phyloP scores from a whole-genome alignment of 2,888 invertebrate species.

The Mimas tiliae region DNA sequence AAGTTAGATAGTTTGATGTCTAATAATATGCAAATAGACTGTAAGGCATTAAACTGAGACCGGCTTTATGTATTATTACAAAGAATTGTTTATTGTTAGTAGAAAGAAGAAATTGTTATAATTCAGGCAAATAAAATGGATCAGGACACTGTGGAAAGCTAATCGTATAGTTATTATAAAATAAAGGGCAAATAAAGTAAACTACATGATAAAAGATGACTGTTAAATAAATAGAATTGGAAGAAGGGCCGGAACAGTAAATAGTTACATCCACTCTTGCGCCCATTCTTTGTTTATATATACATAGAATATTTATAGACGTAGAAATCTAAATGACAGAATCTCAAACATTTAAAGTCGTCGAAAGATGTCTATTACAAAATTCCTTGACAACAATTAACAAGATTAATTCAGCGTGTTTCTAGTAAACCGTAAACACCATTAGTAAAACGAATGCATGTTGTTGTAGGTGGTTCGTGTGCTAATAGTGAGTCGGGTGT shows the following conservation, averaged over 20 bases:
- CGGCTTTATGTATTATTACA: no score
- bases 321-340: background rate
- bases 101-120: no score
- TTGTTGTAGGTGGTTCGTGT: constrained; percentile 17
- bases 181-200: background rate
- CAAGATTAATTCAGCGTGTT: constrained; percentile 9
- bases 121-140: no score
- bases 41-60: background rate
- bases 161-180: background rate
- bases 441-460: background rate
- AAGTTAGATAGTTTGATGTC: background rate
- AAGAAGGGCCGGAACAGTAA: background rate
- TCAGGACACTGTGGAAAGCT: no score
- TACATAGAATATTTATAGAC: no score
- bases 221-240: background rate
- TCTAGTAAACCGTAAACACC: constrained; percentile 10
- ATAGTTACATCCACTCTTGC: no score
- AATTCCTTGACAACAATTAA: constrained; percentile 10
- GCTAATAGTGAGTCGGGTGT: background rate
- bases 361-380: background rate
- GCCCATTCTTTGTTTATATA: no score
- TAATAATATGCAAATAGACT: constrained; percentile 18
- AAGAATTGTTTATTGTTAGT: no score
- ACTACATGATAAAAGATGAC: background rate
- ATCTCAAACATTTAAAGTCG: background rate